Conservation (phyloP, 2,113 vertebrate genomes). For the Spea multiplicata region DNA sequence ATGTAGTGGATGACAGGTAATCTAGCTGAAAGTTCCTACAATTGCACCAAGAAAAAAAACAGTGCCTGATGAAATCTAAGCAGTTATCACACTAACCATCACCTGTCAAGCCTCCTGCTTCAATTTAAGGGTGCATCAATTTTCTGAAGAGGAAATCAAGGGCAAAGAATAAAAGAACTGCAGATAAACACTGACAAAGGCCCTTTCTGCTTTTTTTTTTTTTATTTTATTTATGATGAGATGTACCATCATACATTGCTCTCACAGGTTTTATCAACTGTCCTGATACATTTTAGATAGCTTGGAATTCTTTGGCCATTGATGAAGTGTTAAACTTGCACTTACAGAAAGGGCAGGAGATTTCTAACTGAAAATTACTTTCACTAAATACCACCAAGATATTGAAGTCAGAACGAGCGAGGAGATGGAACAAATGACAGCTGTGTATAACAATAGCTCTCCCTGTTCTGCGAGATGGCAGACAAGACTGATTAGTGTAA, state of each 20-base stretch:
- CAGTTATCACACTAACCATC: slow-evolving; percentile 99
- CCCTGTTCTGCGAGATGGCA: slow-evolving; percentile 67
- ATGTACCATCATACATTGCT: slow-evolving; percentile 90
- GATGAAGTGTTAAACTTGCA: slow-evolving; percentile 93
- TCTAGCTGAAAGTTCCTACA: slow-evolving; percentile 98
- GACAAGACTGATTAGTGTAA: slow-evolving; percentile 75
- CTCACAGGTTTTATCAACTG: slow-evolving; percentile 90
- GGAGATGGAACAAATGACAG: slow-evolving; percentile 77
- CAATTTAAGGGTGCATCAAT: slow-evolving; percentile 99
- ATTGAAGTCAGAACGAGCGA: slow-evolving; percentile 77
- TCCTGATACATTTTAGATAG: slow-evolving; percentile 96
- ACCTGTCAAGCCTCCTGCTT: slow-evolving; percentile 98
- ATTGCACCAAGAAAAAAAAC: slow-evolving; percentile 88
- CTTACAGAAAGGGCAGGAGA: slow-evolving; percentile 86
- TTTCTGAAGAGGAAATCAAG: slow-evolving; percentile 99
- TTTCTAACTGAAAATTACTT: slow-evolving; percentile 95
- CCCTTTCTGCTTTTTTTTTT: slow-evolving; percentile 81
- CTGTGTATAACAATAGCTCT: slow-evolving; percentile 80
- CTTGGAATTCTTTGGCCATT: slow-evolving; percentile 88
- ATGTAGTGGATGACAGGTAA: slow-evolving; percentile 96
- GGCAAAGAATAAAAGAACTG: slow-evolving; percentile 96
- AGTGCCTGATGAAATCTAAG: slow-evolving; percentile 98
- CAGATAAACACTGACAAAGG: slow-evolving; percentile 99
- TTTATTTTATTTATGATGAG: slow-evolving; percentile 95
- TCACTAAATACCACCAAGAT: slow-evolving; percentile 84